A percentile compares a stretch with the other conserved stretches of the same genome.
Evolutionary conservation across 1,140 invertebrate genomes (phyloP).

Genomic region (Tetraneura akinire): DNA sequence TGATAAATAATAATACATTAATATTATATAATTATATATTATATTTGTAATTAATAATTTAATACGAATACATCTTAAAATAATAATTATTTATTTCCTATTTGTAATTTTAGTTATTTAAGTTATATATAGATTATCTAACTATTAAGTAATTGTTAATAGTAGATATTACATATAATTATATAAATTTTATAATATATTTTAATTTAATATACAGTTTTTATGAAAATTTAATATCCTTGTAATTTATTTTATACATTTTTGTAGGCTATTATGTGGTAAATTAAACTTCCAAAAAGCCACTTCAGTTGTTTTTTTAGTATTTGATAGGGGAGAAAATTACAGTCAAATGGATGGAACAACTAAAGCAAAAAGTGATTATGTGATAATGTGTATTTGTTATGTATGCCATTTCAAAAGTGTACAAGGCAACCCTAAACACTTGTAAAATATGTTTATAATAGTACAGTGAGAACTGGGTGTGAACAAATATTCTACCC

Average conservation of each 20-base stretch:
- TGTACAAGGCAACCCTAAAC: background rate
- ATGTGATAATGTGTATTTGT: conserved; percentile 35
- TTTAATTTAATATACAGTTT: no score
- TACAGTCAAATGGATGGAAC: background rate
- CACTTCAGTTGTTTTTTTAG: conserved; percentile 1
- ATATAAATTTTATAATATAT: no score
- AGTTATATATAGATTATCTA: no score
- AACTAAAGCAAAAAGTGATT: background rate
- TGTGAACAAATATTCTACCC: conserved; percentile 36
- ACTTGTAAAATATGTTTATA: conserved; percentile 40
- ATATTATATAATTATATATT: no score
- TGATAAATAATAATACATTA: no score
- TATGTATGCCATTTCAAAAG: conserved; percentile 12
- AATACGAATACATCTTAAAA: no score
- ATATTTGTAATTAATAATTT: no score
- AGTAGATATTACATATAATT: no score
- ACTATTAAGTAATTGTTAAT: no score
- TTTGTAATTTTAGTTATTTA: no score
- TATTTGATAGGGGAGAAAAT: background rate
- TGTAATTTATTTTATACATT: background rate
- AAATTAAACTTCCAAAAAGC: conserved; percentile 7
- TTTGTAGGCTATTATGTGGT: background rate
- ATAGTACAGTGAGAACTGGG: conserved; percentile 18
- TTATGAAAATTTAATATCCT: background rate
- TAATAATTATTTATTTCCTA: no score